A percentile compares a stretch with the other conserved stretches of the same genome.
Evolutionary conservation across 2,888 invertebrate genomes (phyloP).

Genomic region (Mythimna lalbum): DNA sequence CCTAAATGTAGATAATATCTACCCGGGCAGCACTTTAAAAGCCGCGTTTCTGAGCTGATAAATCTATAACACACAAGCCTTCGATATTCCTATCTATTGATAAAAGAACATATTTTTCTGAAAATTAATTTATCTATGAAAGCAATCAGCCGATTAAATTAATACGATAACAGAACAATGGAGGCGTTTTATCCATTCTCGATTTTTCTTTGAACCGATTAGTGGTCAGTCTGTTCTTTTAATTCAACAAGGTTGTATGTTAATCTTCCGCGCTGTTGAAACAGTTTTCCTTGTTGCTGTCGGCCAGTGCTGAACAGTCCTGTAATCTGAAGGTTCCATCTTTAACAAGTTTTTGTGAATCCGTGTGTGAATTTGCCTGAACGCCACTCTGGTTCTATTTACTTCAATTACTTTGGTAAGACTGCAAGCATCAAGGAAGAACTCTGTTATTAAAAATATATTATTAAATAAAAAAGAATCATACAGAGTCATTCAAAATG

Average conservation of each 20-base stretch:
- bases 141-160: conserved; percentile 53
- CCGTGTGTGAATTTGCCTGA: not conserved
- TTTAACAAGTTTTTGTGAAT: conserved; percentile 3
- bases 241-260: conserved; percentile 38
- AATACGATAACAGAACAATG: conserved; percentile 53
- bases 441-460: not conserved
- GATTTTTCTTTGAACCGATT: conserved; percentile 35
- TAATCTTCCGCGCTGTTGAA: conserved; percentile 14
- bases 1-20: conserved; percentile 52
- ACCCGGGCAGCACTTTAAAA: conserved; percentile 38
- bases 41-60: conserved; percentile 29
- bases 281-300: conserved; percentile 7
- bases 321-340: not conserved
- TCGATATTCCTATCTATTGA: conserved; percentile 33
- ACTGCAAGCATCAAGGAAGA: not conserved
- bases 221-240: conserved; percentile 16
- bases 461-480: not conserved
- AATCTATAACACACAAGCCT: conserved; percentile 16
- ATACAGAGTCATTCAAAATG: not conserved
- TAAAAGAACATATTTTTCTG: conserved; percentile 51
- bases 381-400: not conserved
- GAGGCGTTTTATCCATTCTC: conserved; percentile 37
- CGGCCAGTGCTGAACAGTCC: not conserved
- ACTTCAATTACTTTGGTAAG: not conserved
- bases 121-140: conserved; percentile 54